These are phyloP conservation scores for Scophthalmus maximus DNA, from an alignment of 2,113 vertebrate genomes.

Conservation along the genomic window DNA sequence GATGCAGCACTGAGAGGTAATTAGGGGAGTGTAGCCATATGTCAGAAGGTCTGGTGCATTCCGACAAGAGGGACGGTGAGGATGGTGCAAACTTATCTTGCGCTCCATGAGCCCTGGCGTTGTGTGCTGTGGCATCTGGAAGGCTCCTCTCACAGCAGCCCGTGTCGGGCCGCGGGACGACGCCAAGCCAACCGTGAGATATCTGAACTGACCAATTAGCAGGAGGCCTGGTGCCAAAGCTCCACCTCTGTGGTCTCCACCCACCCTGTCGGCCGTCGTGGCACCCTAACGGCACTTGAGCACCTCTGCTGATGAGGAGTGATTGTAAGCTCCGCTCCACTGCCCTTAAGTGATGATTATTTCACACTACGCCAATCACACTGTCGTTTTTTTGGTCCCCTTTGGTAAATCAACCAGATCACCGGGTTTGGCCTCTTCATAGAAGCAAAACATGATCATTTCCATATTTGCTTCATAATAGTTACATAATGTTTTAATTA, in stretches of 20 bases:
- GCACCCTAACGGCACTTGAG: constrained; percentile 26
- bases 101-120: constrained; percentile 64
- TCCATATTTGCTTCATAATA: too few relatives aligned
- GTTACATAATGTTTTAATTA: too few relatives aligned
- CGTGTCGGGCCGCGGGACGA: constrained; percentile 71
- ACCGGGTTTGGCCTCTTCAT: too few relatives aligned
- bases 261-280: constrained; percentile 39
- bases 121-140: constrained; percentile 82
- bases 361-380: neutral
- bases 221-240: constrained; percentile 78
- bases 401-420: neutral
- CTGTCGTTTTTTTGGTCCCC: neutral
- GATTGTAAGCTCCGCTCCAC: neutral
- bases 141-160: constrained; percentile 69
- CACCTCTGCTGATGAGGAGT: neutral
- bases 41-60: constrained; percentile 69
- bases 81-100: constrained; percentile 60
- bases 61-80: constrained; percentile 49
- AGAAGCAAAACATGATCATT: too few relatives aligned
- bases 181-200: constrained; percentile 79
- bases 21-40: constrained; percentile 79
- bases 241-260: constrained; percentile 54
- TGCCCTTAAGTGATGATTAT: neutral
- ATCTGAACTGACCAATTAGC: constrained; percentile 88
- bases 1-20: constrained; percentile 56